Evolutionary conservation across 2,797 vertebrate species (phyloP).

Genomic region (Remorina albescens): DNA sequence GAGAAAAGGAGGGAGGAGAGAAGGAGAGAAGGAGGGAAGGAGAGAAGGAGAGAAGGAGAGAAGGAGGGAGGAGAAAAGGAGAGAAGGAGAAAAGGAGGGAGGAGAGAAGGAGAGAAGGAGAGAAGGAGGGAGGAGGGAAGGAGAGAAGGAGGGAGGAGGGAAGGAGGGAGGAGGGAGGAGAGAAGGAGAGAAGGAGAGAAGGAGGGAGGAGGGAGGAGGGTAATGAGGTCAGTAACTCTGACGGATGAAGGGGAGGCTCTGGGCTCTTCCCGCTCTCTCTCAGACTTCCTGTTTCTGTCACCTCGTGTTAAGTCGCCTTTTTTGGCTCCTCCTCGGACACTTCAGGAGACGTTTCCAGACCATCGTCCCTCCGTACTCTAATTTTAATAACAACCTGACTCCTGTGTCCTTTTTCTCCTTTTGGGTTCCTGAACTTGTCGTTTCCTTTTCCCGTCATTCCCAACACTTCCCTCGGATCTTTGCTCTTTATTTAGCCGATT

Average conservation of each 20-base stretch:
- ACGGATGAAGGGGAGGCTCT: slow-evolving; percentile 52
- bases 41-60: too few species aligned
- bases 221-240: slow-evolving; percentile 69
- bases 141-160: too few species aligned
- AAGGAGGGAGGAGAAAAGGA: too few species aligned
- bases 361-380: not conserved
- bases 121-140: too few species aligned
- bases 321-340: not conserved
- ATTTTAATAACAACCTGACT: not conserved
- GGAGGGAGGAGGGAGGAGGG: not conserved
- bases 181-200: not conserved
- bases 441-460: not conserved
- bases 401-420: not conserved
- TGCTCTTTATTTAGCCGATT: not conserved
- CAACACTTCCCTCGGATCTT: too few species aligned
- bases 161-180: too few species aligned
- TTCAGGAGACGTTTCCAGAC: not conserved
- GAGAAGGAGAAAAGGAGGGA: too few species aligned
- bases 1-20: too few species aligned
- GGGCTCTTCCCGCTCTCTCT: slow-evolving; percentile 11
- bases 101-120: too few species aligned
- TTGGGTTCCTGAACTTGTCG: not conserved
- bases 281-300: slow-evolving; percentile 27
- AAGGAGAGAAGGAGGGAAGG: too few species aligned
- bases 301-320: slow-evolving; percentile 17